Base-by-base conservation (phyloP, 2,113 vertebrate species). In the Chaetops frenatus region DNA sequence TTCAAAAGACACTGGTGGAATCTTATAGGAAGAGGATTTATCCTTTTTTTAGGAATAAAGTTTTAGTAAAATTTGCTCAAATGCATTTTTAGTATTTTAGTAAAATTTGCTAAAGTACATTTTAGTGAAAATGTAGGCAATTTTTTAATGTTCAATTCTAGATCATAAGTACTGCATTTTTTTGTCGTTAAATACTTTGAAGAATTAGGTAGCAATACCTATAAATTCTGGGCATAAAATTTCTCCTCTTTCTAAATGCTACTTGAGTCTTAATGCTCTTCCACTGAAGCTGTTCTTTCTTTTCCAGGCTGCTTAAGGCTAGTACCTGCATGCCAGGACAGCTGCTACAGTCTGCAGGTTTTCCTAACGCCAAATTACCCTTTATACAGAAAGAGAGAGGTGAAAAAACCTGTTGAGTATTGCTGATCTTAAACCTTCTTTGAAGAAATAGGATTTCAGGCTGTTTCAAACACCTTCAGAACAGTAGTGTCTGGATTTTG, bases 271-370 rank as follows among this genome's bases (percentile, higher is more conserved):
- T 82, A 19, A 44, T 1, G 8, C 61, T 80, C 15, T 88, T 47
- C 65, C 74, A 19, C 42, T 38, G 28, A 89, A 76, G 81, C 23
- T 73, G 5, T 62, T 90, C 25, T 21, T 94, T 91, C 38, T 86
- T 86, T 88, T 66, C 60, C 45, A 67, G 78, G 28, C 89, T 76
- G 56, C 86, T 97, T 88, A 87, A 92, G 67, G 79, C 82, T 90
- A 88, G 92, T 94, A 64, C 40, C 47, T 90, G 79, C 93, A 66
- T 92, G 95, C 74, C 50, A 70, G 64, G 58, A 62, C 79, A 86
- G 81, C 79, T 95, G 67, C 85, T 66, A 11, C 31, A 44, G n/a
- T 95, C 80, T 73, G 66, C 56, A 81, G 33, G 40, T 83, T 96
- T 93, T 51, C 81, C 85, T 57, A 51, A 62, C 71, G 93, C 85